Evolutionary conservation across 2,113 vertebrate species (phyloP), one percentile per base, ranked within the genome.

Genomic region (Catagonus wagneri): DNA sequence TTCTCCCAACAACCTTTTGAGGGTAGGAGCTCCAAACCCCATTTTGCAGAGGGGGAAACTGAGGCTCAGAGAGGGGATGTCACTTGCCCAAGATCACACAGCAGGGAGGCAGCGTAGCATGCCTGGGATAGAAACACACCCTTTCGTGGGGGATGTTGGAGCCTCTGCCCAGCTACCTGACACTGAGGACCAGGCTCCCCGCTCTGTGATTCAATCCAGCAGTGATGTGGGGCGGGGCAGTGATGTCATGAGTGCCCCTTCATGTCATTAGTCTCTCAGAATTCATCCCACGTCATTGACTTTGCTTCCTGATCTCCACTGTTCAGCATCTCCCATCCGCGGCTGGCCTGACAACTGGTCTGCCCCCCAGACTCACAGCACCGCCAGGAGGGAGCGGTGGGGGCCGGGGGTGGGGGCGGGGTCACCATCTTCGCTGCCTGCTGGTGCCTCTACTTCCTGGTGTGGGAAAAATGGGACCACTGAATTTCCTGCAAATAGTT

Each of bases 81-180:
- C 54, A 44, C 69, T 81, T 25, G 17, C 72, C 6, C 13, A 34
- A 60, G 25, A 16, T 68, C 23, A 17, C 58, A 74, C 61, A 94
- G 25, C 66, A 7, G 29, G 36, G 22, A 54, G 10, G 10, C 22
- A 20, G 20, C 10, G 1, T 2, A 76, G 39, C 19, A 76, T 68
- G 34, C n/a, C 1, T 0, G 0, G 22, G 17, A 10, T 23, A 22
- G 44, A 76, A 63, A 76, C 0, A 1, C 3, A 34, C n/a, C 63
- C 17, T 0, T 44, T 50, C 9, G 22, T 11, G 23, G 11, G 6
- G 3, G 0, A 3, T n/a, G 39, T 1, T 34, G 27, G 22, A 56
- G 34, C 8, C 36, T 29, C 61, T 61, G 56, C 17, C 19, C 39
- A 44, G 19, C 17, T 32, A 20, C 39, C 25, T 23, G 52, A 12